Evolutionary conservation across 1,140 invertebrate species (phyloP), one percentile per base, ranked within the genome.

Genomic region (Drosophila sp.): DNA sequence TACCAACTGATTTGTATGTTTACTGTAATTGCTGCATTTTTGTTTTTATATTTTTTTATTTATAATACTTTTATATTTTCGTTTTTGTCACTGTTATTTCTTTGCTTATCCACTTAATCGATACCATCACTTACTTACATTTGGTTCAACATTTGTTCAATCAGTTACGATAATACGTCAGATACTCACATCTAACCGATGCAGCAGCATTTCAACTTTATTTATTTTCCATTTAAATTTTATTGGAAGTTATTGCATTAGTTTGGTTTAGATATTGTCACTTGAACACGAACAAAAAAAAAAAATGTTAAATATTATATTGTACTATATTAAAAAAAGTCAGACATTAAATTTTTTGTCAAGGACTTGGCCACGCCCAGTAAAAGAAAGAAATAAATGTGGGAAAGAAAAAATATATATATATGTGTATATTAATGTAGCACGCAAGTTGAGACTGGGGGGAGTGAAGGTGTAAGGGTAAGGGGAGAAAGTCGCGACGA

Each of bases 351-450:
- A 50, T 50, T 50, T 50, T 21, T 50, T 13, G 45, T 29, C 34
- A 45, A 56, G 32, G 53, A 56, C 38, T 29, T 57, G 63, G 63
- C 63, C 63, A 66, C 63, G 51, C 63, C 63, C 63, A 46, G 38
- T 13, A 36, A 48, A 38, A 45, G 34, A 41, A 56, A 14, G 14
- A 64, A 54, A 4, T 7, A 1, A n/a, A 27, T n/a, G n/a, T n/a
- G n/a, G n/a, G n/a, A n/a, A n/a, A n/a, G n/a, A n/a, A n/a, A n/a
- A n/a, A n/a, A n/a, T n/a, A n/a, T n/a, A n/a, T n/a, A n/a, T n/a
- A n/a, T n/a, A n/a, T n/a, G n/a, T n/a, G n/a, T n/a, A n/a, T n/a
- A n/a, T n/a, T n/a, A n/a, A 62, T 8, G 8, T 40, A 27, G 34
- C n/a, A 27, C 8, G 14, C 45, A 16, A 9, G 18, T 4, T 16